Conservation (phyloP, 1,140 invertebrate species). For the Hormaphis cornu region DNA sequence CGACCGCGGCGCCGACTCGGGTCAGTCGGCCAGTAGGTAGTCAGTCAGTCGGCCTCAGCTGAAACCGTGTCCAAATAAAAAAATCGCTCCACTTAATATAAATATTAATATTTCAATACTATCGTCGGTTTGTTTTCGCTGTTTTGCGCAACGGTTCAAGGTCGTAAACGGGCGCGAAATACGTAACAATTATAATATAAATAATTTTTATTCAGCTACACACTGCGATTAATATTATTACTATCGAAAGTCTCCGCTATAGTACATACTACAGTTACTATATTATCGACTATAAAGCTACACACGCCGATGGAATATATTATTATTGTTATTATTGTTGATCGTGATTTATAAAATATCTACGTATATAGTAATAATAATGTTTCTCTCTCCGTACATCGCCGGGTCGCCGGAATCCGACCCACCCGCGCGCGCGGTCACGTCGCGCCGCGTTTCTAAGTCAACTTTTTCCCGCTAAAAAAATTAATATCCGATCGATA, state of each 20-base stretch:
- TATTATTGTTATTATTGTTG: too few species aligned
- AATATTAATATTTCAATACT: background rate
- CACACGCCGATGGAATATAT: background rate
- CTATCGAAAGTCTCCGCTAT: conserved; percentile 16
- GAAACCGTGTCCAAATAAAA: background rate
- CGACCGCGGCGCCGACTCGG: too few species aligned
- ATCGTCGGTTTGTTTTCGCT: background rate
- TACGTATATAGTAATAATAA: too few species aligned
- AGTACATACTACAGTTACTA: too few species aligned
- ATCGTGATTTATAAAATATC: conserved; percentile 12
- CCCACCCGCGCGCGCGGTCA: background rate
- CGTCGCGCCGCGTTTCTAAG: too few species aligned
- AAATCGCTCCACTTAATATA: background rate
- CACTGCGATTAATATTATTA: too few species aligned
- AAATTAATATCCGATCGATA: too few species aligned
- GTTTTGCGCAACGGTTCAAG: conserved; percentile 20
- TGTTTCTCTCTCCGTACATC: background rate
- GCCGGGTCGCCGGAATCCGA: background rate
- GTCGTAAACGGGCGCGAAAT: conserved; percentile 14
- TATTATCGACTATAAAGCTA: background rate
- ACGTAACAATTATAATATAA: background rate
- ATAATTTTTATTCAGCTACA: too few species aligned
- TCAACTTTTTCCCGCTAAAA: too few species aligned
- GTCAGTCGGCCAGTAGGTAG: too few species aligned
- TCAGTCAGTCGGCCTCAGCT: too few species aligned